Percentiles rank a stretch among this genome's conserved stretches.
Evolutionary conservation across 2,888 invertebrate genomes (phyloP).

Genomic region (Euclidia mi): DNA sequence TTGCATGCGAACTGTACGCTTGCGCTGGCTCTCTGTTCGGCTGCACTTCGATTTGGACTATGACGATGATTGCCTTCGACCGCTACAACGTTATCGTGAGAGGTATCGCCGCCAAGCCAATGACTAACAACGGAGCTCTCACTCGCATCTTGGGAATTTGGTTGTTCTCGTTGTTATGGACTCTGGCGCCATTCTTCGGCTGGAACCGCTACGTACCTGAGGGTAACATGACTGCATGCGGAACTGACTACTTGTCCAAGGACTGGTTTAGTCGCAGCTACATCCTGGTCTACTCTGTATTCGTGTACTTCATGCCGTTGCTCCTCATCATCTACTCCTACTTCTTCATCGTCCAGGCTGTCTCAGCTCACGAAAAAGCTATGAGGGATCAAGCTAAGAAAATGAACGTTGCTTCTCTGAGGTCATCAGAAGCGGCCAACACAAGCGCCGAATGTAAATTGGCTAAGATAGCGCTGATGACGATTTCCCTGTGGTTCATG

Average conservation of each 20-base stretch:
- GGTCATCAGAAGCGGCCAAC: conserved; percentile 94
- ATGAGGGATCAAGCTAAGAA: conserved; percentile 98
- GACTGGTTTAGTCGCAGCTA: conserved; percentile 94
- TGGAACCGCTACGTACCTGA: conserved; percentile 98
- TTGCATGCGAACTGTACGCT: conserved; percentile 96
- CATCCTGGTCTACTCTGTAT: conserved; percentile 93
- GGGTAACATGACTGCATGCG: conserved; percentile 98
- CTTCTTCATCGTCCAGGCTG: conserved; percentile 96
- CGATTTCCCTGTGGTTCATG: conserved; percentile 97
- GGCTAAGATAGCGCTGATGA: conserved; percentile 97
- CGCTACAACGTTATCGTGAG: conserved; percentile 98
- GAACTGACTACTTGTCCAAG: conserved; percentile 95
- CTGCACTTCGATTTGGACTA: conserved; percentile 97
- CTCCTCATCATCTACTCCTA: conserved; percentile 96
- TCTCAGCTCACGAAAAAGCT: conserved; percentile 95
- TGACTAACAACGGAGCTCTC: conserved; percentile 95
- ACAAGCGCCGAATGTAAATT: conserved; percentile 96
- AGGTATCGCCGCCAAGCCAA: conserved; percentile 95
- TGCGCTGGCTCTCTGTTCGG: conserved; percentile 97
- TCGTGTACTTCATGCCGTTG: conserved; percentile 94
- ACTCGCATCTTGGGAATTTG: conserved; percentile 94
- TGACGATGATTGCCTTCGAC: conserved; percentile 97
- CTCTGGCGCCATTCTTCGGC: conserved; percentile 95
- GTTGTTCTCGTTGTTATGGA: conserved; percentile 94
- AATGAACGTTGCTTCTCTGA: conserved; percentile 97